Percentiles rank a stretch among this genome's conserved stretches.
Evolutionary conservation across 2,888 invertebrate genomes (phyloP).

Genomic region (Tetragonula carbonaria): DNA sequence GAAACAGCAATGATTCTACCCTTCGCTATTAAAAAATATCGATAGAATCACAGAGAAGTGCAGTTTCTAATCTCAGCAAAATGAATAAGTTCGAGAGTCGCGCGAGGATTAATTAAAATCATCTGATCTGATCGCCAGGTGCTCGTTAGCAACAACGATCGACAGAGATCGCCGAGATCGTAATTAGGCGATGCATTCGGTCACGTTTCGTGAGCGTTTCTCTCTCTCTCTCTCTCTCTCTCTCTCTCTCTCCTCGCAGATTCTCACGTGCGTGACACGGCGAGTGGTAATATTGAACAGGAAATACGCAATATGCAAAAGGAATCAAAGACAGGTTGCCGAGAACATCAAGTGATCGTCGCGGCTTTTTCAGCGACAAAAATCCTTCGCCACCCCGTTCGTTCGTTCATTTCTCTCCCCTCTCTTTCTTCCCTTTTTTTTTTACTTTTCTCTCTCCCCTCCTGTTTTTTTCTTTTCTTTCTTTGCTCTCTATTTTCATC

Average conservation of each 20-base stretch:
- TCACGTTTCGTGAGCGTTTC: background rate
- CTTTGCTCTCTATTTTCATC: background rate
- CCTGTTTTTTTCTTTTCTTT: background rate
- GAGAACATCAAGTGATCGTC: constrained; percentile 43
- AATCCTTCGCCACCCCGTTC: constrained; percentile 20
- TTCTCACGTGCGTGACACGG: constrained; percentile 3
- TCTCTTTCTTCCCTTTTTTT: background rate
- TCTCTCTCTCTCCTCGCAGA: background rate
- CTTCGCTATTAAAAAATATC: background rate
- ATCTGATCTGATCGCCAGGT: background rate
- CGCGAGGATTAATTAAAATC: constrained; percentile 39
- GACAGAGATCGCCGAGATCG: constrained; percentile 6
- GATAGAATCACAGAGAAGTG: background rate
- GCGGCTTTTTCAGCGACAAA: constrained; percentile 39
- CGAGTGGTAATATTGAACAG: constrained; percentile 30
- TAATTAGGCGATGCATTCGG: constrained; percentile 43
- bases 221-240: background rate
- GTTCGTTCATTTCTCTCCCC: background rate
- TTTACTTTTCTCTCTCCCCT: background rate
- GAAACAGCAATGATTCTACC: background rate
- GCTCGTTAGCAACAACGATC: constrained; percentile 48
- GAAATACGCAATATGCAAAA: background rate
- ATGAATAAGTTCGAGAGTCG: background rate
- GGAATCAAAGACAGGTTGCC: constrained; percentile 28
- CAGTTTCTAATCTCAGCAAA: background rate